Evolutionary conservation across 2,888 invertebrate species (phyloP).

Genomic region (Biston betularia): DNA sequence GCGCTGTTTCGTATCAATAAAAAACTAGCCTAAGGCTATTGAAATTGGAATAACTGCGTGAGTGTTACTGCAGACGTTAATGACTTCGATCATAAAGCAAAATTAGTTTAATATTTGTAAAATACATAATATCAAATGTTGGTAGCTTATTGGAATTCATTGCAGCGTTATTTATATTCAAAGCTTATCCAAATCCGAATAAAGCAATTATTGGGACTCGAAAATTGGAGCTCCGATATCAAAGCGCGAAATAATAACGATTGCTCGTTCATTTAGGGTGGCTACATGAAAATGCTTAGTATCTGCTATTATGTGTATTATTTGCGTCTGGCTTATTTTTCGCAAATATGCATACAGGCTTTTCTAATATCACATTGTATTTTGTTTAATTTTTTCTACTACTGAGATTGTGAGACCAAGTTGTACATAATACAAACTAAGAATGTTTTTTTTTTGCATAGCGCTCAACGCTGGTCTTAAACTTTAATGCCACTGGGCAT

Average conservation of each 20-base stretch:
- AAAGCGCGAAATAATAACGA: slow-evolving; percentile 34
- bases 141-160: slow-evolving; percentile 22
- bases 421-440: no score
- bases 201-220: slow-evolving; percentile 48
- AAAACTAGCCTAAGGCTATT: not conserved
- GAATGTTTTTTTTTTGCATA: no score
- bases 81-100: not conserved
- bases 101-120: not conserved
- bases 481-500: no score
- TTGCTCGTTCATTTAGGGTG: slow-evolving; percentile 26
- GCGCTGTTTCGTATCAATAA: no score
- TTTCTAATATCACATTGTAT: no score
- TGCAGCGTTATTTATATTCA: slow-evolving; percentile 46
- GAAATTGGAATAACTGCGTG: not conserved
- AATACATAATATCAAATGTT: slow-evolving; percentile 16
- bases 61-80: not conserved
- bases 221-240: slow-evolving; percentile 39
- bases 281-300: slow-evolving; percentile 2
- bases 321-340: no score
- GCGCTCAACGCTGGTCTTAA: no score
- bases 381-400: no score
- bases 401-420: no score
- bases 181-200: slow-evolving; percentile 49
- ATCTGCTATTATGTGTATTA: not conserved
- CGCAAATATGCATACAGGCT: no score